phyloP scores from a whole-genome alignment of 2,888 invertebrate genomes.

The Noctua janthe region DNA sequence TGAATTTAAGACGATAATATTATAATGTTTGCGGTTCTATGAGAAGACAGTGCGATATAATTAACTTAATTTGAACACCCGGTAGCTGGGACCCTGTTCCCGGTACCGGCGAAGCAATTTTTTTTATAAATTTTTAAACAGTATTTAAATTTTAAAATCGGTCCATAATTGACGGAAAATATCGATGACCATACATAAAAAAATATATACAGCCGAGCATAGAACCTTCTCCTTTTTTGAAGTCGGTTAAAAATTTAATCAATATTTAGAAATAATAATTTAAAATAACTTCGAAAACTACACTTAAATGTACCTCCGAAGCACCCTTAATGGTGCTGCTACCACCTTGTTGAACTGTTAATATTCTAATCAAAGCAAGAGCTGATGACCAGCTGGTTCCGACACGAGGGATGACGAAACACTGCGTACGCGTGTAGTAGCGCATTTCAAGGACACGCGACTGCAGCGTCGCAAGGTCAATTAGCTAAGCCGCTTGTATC shows the following conservation, averaged over 20 bases:
- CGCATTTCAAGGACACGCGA: slow-evolving; percentile 53
- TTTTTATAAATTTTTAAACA: neutral
- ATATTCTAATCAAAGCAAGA: slow-evolving; percentile 1
- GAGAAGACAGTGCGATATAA: neutral
- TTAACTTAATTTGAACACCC: neutral
- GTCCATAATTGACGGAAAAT: too few relatives aligned
- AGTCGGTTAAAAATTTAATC: neutral
- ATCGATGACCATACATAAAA: too few relatives aligned
- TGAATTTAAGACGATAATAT: neutral
- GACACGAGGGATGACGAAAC: neutral
- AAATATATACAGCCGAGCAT: too few relatives aligned
- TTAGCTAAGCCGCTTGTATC: slow-evolving; percentile 37
- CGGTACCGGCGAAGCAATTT: neutral
- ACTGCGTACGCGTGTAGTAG: slow-evolving; percentile 16
- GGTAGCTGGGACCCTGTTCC: neutral
- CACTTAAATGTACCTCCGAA: neutral
- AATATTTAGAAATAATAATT: neutral
- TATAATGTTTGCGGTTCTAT: neutral
- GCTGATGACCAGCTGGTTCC: slow-evolving; percentile 5
- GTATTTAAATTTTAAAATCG: too few relatives aligned
- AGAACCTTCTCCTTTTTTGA: neutral
- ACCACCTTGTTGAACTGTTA: neutral
- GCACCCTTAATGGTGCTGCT: neutral
- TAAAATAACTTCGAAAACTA: neutral
- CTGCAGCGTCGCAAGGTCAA: slow-evolving; percentile 61